Evolutionary conservation across 2,888 invertebrate species (phyloP).

Genomic region (Caenorhabditis angaria): DNA sequence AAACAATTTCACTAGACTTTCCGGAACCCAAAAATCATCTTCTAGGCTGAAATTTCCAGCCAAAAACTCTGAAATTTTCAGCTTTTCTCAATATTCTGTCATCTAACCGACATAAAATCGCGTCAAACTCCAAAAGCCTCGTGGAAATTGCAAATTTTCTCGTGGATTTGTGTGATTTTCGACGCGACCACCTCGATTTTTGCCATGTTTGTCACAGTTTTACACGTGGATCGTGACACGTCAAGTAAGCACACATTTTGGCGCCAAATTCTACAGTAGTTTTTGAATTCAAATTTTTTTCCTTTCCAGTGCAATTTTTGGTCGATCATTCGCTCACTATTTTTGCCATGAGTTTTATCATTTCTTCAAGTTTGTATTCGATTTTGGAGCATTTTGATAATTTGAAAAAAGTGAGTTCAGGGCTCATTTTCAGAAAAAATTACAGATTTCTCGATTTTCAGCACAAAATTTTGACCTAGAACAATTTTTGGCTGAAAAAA

Average conservation of each 20-base stretch:
- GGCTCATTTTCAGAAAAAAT: background rate
- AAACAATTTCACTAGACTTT: too few relatives aligned
- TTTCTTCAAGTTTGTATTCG: conserved; percentile 15
- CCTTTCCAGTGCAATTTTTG: conserved; percentile 38
- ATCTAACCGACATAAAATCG: background rate
- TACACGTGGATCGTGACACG: conserved; percentile 23
- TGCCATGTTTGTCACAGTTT: conserved; percentile 24
- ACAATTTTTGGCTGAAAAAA: too few relatives aligned
- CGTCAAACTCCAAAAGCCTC: background rate
- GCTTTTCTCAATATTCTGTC: conserved; percentile 4
- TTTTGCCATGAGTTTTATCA: conserved; percentile 24
- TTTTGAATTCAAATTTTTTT: background rate
- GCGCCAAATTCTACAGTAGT: too few relatives aligned
- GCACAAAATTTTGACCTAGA: too few relatives aligned
- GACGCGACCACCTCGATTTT: background rate
- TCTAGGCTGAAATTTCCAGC: background rate
- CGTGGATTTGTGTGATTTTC: background rate
- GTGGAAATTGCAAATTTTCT: background rate
- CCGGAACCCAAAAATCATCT: background rate
- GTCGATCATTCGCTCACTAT: conserved; percentile 26
- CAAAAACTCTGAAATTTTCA: too few relatives aligned
- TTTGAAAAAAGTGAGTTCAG: conserved; percentile 11
- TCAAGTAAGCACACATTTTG: conserved; percentile 17
- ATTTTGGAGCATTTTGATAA: conserved; percentile 24
- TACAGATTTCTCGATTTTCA: background rate